Percentiles rank a stretch among this genome's conserved stretches.
Evolutionary conservation across 2,888 invertebrate genomes (phyloP).

Genomic region (Hirudinaria manillensis): DNA sequence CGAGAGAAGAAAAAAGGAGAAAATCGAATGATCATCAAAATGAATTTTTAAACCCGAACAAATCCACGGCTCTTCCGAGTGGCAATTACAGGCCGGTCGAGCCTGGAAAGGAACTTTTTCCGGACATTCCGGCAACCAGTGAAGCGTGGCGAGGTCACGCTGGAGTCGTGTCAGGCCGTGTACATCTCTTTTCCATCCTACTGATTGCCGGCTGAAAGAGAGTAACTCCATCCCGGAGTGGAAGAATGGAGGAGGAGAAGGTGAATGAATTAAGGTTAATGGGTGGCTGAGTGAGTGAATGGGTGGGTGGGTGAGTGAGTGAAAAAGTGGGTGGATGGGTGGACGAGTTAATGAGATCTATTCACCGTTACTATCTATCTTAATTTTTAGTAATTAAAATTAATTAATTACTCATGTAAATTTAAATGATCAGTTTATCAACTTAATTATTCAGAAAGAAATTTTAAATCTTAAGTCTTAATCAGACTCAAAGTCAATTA

Average conservation of each 20-base stretch:
- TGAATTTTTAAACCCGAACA: too few species aligned
- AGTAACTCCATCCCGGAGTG: not conserved
- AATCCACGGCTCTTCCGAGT: too few species aligned
- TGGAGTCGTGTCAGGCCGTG: not conserved
- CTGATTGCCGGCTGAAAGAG: not conserved
- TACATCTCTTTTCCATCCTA: conserved; percentile 8
- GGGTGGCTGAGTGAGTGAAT: not conserved
- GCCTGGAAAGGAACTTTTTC: not conserved
- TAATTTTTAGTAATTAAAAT: too few species aligned
- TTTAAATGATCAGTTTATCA: too few species aligned
- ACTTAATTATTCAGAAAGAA: too few species aligned
- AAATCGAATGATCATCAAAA: too few species aligned
- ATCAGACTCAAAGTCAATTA: too few species aligned
- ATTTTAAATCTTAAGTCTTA: too few species aligned
- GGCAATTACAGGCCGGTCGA: too few species aligned
- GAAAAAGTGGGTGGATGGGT: not conserved
- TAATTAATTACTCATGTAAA: too few species aligned
- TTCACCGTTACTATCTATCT: too few species aligned
- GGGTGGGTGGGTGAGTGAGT: not conserved
- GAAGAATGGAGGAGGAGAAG: not conserved
- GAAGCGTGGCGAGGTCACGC: not conserved
- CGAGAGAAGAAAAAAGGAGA: too few species aligned
- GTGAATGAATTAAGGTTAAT: not conserved
- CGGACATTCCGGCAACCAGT: not conserved
- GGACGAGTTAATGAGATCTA: not conserved